These are phyloP conservation scores for Archips crataeganus DNA, from an alignment of 2,888 invertebrate genomes.

Conservation along the genomic window DNA sequence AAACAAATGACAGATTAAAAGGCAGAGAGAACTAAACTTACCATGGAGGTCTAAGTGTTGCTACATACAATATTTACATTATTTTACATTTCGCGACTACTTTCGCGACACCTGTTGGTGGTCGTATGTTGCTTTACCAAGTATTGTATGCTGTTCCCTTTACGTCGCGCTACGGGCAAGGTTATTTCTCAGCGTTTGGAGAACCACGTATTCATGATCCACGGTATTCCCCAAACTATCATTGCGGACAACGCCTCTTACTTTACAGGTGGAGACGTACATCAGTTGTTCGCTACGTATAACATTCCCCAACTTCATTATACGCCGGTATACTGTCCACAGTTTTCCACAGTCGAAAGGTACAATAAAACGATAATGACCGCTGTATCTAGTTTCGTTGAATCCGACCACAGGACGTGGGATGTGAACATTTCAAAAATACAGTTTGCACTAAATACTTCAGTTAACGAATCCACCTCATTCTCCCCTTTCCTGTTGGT, in stretches of 20 bases:
- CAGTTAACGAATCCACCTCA: slow-evolving; percentile 17
- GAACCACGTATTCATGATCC: slow-evolving; percentile 37
- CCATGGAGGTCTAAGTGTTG: no score
- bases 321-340: no score
- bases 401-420: neutral
- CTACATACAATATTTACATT: no score
- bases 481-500: neutral
- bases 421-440: slow-evolving; percentile 24
- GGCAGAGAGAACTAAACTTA: no score
- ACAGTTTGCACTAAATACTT: slow-evolving; percentile 35
- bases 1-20: no score
- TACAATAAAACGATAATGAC: slow-evolving; percentile 35
- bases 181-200: slow-evolving; percentile 33
- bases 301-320: no score
- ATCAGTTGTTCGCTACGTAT: no score
- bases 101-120: no score
- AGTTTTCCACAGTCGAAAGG: no score
- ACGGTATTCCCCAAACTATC: slow-evolving; percentile 42
- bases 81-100: no score
- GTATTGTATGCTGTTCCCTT: slow-evolving; percentile 32
- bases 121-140: slow-evolving; percentile 39
- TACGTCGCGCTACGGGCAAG: slow-evolving; percentile 28
- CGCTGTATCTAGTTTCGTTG: slow-evolving; percentile 6
- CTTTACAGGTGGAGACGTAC: no score
- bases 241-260: slow-evolving; percentile 33